Base-by-base conservation (phyloP, 2,797 vertebrate species). In the Pantherophis alleghaniensis region DNA sequence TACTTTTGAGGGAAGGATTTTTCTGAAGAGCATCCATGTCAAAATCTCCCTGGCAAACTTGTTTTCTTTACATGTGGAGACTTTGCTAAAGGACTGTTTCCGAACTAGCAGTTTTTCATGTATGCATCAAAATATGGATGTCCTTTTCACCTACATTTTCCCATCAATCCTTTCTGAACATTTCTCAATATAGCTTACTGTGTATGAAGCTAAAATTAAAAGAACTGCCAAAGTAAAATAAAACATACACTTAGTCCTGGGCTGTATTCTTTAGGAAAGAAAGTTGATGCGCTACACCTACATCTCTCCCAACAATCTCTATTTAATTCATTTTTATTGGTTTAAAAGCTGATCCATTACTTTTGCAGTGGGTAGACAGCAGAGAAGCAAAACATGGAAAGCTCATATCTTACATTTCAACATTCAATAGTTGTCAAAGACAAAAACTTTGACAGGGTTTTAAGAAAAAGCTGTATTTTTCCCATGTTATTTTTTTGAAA, bases 361-460 rank as follows among this genome's bases (percentile, higher is more conserved):
- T 92, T 95, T 96, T 96, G 87, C 12, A 1, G 55, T 94, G 90
- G 59, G 55, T 59, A 95, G 74, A 92, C 59, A 95, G 92, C 94
- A 95, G 88, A 91, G 86, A 28, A 94, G 93, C 42, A 93, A 91
- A 91, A 5, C 94, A 90, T 74, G 1, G 88, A 4, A 61, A 88
- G n/a, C 14, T 91, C 91, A 59, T 11, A 28, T 3, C 7, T 16
- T 42, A 87, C 32, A 4, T 93, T 95, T 93, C 51, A 94, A 95
- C 93, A 93, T 90, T 88, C 60, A 95, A 90, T 92, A 83, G 93
- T 51, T 26, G 60, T 94, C 94, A 96, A 96, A 95, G 74, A 93
- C 59, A 93, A 94, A 89, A 1, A 63, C 61, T 1, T 0, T 55
- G 59, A 95, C 94, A 42, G 94, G 94, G 92, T 95, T 7, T 91